Percentiles rank a stretch among this genome's conserved stretches.
phyloP scores from a whole-genome alignment of 2,797 vertebrate species.

The Chiloscyllium punctatum region DNA sequence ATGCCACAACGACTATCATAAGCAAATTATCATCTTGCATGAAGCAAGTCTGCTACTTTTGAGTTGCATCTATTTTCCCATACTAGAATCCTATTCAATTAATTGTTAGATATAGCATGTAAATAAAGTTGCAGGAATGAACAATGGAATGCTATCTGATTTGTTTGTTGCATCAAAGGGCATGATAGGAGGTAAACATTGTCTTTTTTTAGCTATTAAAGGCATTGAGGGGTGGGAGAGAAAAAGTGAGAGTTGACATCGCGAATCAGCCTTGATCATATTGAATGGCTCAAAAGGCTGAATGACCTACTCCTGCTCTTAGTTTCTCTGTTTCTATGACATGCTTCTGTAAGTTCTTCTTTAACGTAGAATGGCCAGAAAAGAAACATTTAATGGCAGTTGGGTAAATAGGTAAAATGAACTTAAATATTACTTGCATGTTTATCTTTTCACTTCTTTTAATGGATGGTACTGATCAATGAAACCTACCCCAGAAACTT shows the following conservation, averaged over 20 bases:
- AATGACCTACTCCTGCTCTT: too few species aligned
- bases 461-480: background rate
- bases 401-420: background rate
- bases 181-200: background rate
- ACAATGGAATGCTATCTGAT: background rate
- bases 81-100: background rate
- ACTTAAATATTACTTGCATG: background rate
- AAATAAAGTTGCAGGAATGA: background rate
- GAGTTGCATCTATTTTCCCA: background rate
- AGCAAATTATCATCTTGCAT: background rate
- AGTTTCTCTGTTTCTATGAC: too few species aligned
- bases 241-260: too few species aligned
- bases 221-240: too few species aligned
- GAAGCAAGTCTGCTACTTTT: background rate
- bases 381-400: background rate
- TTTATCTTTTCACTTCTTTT: background rate
- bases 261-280: too few species aligned
- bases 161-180: background rate
- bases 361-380: background rate
- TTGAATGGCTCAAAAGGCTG: too few species aligned
- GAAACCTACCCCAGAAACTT: background rate
- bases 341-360: background rate
- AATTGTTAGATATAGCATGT: background rate
- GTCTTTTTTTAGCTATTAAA: too few species aligned
- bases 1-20: background rate